Evolutionary conservation across 2,113 vertebrate species (phyloP), one percentile per base, ranked within the genome.

Genomic region (Cyphomyrus discorhynchus): DNA sequence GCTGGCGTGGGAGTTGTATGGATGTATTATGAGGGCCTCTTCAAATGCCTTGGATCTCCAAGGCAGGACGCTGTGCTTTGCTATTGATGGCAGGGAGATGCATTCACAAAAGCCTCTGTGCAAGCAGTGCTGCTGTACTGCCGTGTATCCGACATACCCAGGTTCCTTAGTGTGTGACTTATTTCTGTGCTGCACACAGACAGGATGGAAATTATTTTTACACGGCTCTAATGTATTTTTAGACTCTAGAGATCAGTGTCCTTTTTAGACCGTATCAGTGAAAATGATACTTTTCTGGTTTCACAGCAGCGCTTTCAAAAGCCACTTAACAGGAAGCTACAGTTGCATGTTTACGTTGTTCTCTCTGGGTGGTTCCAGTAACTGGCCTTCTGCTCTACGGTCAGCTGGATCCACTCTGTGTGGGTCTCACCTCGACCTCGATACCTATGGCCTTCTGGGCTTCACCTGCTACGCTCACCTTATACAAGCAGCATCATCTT

Each of bases 211-310:
- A 62, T 45, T 62, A 62, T 88, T 58, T 58, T 87, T 87, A 31
- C 49, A 35, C 17, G 35, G 45, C 35, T 88, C 35, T 62, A 62
- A 62, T 62, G 47, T 62, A 62, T 88, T 62, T 74, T 31, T 88
- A 47, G 10, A 47, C 35, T 39, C 50, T 9, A 7, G 19, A 42
- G 17, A 58, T 58, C 56, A 45, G n/a, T 45, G 87, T 62, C 87
- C 53, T 58, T 42, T 88, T 88, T 50, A 88, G 53, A 88, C 17
- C 83, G 45, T 87, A 87, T 87, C 85, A 50, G 85, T 87, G 85
- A 53, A 17, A 52, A 53, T 17, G 85, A 52, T 52, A 88, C 27
- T 17, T 47, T 21, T 15, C 45, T 88, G 87, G 42, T 88, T 88
- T 88, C 52, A 8, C 42, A 31, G 62, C 87, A 27, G 45, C 24